These are phyloP conservation scores for Cisticola juncidis DNA, from an alignment of 2,113 vertebrate species.

Conservation along the genomic window DNA sequence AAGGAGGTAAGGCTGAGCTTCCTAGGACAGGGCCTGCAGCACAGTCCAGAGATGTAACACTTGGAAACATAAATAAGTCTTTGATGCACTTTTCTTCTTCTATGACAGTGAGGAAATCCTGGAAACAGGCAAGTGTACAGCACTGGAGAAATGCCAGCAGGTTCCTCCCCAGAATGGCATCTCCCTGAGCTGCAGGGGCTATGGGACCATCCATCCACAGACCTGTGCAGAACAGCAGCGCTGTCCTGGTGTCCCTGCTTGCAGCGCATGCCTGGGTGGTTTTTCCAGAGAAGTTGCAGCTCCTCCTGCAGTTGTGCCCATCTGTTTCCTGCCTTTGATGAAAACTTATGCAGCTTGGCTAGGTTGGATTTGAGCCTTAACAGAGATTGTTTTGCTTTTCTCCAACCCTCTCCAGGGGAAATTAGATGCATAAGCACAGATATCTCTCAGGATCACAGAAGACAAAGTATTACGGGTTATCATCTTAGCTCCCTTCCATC, in stretches of 20 bases:
- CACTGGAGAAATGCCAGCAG: not conserved
- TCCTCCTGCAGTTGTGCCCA: not conserved
- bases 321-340: conserved; percentile 36
- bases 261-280: not conserved
- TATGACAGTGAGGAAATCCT: not conserved
- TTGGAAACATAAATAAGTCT: not conserved
- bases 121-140: not conserved
- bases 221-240: rapidly evolving
- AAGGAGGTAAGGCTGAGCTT: not conserved
- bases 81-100: not conserved
- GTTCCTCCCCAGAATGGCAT: not conserved
- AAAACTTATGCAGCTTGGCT: not conserved
- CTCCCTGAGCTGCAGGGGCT: not conserved
- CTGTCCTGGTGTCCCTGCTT: not conserved
- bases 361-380: not conserved
- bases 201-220: not conserved
- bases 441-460: not conserved
- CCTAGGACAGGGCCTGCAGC: not conserved
- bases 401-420: not conserved
- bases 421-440: not conserved
- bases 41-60: not conserved
- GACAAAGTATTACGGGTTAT: not conserved
- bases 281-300: not conserved
- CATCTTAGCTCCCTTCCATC: not conserved
- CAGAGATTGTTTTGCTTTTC: not conserved